A percentile compares a stretch with the other conserved stretches of the same genome.
phyloP scores from a whole-genome alignment of 2,888 invertebrate species.

The Agrochola lota region DNA sequence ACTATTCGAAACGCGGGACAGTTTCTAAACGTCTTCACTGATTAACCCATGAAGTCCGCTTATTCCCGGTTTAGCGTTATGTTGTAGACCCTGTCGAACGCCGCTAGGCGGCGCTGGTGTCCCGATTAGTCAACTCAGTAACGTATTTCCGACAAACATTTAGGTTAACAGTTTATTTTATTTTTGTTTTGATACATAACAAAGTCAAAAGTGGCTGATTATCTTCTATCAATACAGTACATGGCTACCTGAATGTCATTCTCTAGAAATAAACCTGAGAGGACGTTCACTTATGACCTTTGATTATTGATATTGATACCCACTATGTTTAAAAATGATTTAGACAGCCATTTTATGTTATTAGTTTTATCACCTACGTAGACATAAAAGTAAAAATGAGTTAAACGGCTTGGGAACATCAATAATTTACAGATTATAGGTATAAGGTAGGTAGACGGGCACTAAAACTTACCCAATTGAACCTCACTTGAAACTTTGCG shows the following conservation, averaged over 20 bases:
- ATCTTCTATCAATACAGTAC: background rate
- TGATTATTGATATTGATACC: background rate
- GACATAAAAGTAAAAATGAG: background rate
- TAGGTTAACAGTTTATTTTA: background rate
- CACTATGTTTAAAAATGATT: slow-evolving; percentile 7
- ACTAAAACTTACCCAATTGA: no score
- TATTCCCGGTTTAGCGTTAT: no score
- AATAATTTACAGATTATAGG: background rate
- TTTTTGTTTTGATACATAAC: background rate
- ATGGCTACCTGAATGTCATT: background rate
- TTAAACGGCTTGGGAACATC: background rate
- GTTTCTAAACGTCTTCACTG: no score
- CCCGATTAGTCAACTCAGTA: no score
- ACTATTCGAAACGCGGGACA: no score
- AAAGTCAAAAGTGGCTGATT: background rate
- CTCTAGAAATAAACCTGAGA: background rate
- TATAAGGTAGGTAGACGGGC: no score
- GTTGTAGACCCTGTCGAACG: no score
- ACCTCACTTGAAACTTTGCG: no score
- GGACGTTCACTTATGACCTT: slow-evolving; percentile 13
- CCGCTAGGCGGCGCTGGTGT: no score
- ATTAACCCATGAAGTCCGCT: no score
- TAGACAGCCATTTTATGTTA: background rate
- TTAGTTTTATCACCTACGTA: background rate
- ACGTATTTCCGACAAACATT: no score